A percentile compares a stretch with the other conserved stretches of the same genome.
Evolutionary conservation across 2,888 invertebrate species (phyloP).

Genomic region (Himalopsyche tibetana): DNA sequence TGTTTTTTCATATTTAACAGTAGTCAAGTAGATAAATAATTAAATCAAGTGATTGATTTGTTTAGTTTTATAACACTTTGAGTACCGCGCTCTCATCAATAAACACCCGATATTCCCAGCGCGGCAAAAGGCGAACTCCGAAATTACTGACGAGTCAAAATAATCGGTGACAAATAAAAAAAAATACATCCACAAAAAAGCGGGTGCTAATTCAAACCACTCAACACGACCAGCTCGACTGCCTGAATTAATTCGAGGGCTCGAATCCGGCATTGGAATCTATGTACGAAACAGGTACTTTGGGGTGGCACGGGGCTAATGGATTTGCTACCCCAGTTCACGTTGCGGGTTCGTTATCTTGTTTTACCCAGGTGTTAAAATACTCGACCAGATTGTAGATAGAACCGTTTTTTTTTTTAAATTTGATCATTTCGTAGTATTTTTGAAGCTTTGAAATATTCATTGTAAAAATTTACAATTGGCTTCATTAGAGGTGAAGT

Average conservation of each 20-base stretch:
- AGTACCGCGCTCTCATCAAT: background rate
- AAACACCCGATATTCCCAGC: conserved; percentile 11
- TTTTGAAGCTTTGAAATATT: background rate
- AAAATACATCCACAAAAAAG: conserved; percentile 6
- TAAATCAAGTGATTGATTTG: too few species aligned
- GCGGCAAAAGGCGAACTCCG: background rate
- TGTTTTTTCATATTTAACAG: too few species aligned
- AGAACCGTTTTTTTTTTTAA: background rate
- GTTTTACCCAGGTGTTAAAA: conserved; percentile 20
- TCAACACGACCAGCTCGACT: conserved; percentile 7
- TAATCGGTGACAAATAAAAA: conserved; percentile 29
- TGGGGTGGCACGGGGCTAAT: background rate
- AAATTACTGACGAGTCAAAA: conserved; percentile 14
- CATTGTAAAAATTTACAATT: too few species aligned
- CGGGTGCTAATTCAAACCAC: conserved; percentile 25
- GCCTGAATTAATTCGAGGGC: conserved; percentile 24
- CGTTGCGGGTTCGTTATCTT: conserved; percentile 7
- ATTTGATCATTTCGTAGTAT: background rate
- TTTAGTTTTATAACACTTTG: too few species aligned
- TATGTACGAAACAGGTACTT: background rate
- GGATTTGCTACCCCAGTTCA: conserved; percentile 17
- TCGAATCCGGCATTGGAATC: conserved; percentile 12
- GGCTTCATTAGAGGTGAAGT: too few species aligned
- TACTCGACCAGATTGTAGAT: background rate
- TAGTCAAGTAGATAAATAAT: too few species aligned